phyloP scores from a whole-genome alignment of 2,113 vertebrate species.

The Chinchilla lanigera region DNA sequence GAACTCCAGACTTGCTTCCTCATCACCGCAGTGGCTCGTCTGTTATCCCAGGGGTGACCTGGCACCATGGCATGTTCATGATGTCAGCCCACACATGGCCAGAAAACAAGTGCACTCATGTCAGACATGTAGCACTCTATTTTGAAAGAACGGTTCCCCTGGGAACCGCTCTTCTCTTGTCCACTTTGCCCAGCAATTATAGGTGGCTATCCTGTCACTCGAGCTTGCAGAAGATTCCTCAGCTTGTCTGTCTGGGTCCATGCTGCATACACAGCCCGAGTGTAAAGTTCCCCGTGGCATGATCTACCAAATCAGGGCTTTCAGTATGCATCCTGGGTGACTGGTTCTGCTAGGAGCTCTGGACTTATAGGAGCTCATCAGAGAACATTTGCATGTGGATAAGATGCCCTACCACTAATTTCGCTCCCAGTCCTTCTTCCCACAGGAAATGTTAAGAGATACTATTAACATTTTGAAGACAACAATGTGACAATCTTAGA shows the following conservation, averaged over 20 bases:
- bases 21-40: neutral
- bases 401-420: neutral
- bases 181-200: neutral
- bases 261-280: neutral
- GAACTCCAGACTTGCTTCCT: neutral
- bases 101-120: slow-evolving; percentile 33
- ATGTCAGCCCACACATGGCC: slow-evolving; percentile 18
- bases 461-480: neutral
- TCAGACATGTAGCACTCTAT: neutral
- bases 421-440: too few relatives aligned
- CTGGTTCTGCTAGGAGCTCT: neutral
- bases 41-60: slow-evolving; percentile 54
- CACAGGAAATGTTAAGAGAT: neutral
- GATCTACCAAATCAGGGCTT: neutral
- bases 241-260: neutral
- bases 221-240: neutral
- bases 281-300: neutral
- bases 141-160: neutral
- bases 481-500: neutral
- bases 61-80: slow-evolving; percentile 61
- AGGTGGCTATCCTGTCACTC: neutral
- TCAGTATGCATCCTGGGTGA: neutral
- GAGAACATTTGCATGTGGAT: neutral
- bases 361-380: neutral
- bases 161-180: slow-evolving; percentile 62